These are phyloP conservation scores for Phylloscopus trochilus DNA, from an alignment of 2,113 vertebrate genomes.

Conservation along the genomic window DNA sequence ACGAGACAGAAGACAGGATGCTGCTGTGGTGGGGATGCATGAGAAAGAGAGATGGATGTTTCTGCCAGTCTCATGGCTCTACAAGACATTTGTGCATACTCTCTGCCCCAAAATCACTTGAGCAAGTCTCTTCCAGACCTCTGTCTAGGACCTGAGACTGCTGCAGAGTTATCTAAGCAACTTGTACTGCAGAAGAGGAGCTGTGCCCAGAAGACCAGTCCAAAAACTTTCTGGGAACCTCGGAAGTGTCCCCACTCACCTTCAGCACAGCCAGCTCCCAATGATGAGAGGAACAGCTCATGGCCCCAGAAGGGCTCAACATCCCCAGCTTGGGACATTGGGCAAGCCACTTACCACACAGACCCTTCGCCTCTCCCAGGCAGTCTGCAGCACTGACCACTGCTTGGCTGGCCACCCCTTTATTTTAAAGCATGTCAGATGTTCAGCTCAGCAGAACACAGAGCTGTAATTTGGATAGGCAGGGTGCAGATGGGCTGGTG, in stretches of 20 bases:
- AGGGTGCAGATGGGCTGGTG: neutral
- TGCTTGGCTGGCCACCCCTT: neutral
- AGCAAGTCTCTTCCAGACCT: neutral
- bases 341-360: neutral
- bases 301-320: fast-evolving
- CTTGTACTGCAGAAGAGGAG: neutral
- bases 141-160: neutral
- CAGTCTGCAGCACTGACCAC: neutral
- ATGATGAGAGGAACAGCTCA: neutral
- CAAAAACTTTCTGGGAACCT: neutral
- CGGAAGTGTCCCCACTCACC: neutral
- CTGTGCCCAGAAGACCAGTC: neutral
- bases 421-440: neutral
- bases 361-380: fast-evolving
- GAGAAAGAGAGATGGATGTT: neutral
- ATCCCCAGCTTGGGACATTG: neutral
- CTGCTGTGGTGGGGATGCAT: neutral
- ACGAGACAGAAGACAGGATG: fast-evolving
- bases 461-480: neutral
- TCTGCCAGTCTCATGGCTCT: neutral
- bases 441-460: neutral
- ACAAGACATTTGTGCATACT: neutral
- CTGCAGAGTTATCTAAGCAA: neutral
- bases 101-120: neutral
- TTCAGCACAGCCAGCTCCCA: neutral